Evolutionary conservation across 2,888 invertebrate genomes (phyloP), one percentile per base, ranked within the genome.

Genomic region (Tyria jacobaeae): DNA sequence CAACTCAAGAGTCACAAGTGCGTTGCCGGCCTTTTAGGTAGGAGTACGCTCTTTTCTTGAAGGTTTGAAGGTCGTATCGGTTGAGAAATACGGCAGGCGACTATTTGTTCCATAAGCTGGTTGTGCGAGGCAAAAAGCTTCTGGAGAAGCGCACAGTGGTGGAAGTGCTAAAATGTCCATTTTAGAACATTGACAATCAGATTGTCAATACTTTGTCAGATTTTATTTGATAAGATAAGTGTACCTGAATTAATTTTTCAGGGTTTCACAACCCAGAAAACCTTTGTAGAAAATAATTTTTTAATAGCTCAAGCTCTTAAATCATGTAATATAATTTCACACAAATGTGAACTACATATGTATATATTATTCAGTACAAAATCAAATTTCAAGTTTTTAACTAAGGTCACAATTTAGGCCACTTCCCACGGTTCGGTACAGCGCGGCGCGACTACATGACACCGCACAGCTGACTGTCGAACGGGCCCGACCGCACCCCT

Each of bases 401-500:
- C 85, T 76, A 78, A 86, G 85, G 85, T 83, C 80, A 84, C 81
- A 84, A 91, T 90, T 89, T 86, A 89, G 90, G 90, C 75, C 89
- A 89, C 85, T 91, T 92, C 92, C 89, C 89, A 91, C 89, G 85
- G 80, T 83, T 78, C 83, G 74, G 73, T 77, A 74, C 82, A 74
- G 75, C 76, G 76, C 78, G 74, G 80, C 78, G 84, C 85, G 83
- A 86, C 85, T 82, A 85, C 87, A 88, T 90, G 90, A 87, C 89
- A 89, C 86, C 79, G 89, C 92, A 92, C 93, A 94, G 93, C 93
- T 93, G 93, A 94, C 93, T 92, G 90, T 80, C 89, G 86, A 86
- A 85, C 86, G 80, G 80, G 75, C 77, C 80, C 83, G 81, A 79
- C 83, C 83, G 84, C 82, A 74, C 80, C 58, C 77, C 64, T 65